Conservation (phyloP, 2,797 vertebrate genomes). For the Holocentrus rufus region DNA sequence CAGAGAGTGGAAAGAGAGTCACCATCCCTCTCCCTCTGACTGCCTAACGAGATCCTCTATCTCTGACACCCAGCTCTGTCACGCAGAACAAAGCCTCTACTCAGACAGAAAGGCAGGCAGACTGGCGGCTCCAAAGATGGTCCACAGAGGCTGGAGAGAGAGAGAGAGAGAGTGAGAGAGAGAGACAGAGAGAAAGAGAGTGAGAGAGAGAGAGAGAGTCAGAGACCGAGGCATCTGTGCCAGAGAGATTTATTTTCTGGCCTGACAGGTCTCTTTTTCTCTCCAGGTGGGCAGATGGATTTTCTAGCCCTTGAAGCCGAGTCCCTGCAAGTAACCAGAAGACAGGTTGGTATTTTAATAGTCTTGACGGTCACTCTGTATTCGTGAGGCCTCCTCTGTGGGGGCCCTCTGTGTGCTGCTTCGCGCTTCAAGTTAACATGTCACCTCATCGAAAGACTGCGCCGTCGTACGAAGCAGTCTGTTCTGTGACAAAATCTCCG, state of each 20-base stretch:
- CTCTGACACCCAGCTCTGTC: conserved; percentile 76
- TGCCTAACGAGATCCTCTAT: conserved; percentile 74
- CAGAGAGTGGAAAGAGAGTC: conserved; percentile 58
- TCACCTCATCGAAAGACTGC: conserved; percentile 25
- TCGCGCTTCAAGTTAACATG: conserved; percentile 56
- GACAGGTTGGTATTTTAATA: conserved; percentile 64
- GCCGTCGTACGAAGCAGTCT: neutral
- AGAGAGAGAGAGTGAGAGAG: conserved; percentile 29
- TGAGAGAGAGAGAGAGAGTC: conserved; percentile 21
- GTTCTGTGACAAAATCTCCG: conserved; percentile 5
- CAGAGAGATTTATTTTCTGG: conserved; percentile 71
- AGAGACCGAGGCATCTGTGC: conserved; percentile 49
- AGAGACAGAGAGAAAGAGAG: conserved; percentile 27
- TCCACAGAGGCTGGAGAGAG: conserved; percentile 58
- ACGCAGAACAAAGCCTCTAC: conserved; percentile 75
- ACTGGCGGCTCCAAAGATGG: conserved; percentile 58
- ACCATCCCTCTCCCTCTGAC: conserved; percentile 62
- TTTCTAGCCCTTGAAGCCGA: conserved; percentile 63
- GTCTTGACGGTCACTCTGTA: conserved; percentile 45
- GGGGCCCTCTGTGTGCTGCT: conserved; percentile 30
- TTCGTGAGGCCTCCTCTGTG: neutral
- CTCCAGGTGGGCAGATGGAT: conserved; percentile 74
- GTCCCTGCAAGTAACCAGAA: conserved; percentile 49
- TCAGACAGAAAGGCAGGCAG: conserved; percentile 69
- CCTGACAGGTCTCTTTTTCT: conserved; percentile 68